phyloP scores from a whole-genome alignment of 2,888 invertebrate genomes.

The Ischnura elegans region DNA sequence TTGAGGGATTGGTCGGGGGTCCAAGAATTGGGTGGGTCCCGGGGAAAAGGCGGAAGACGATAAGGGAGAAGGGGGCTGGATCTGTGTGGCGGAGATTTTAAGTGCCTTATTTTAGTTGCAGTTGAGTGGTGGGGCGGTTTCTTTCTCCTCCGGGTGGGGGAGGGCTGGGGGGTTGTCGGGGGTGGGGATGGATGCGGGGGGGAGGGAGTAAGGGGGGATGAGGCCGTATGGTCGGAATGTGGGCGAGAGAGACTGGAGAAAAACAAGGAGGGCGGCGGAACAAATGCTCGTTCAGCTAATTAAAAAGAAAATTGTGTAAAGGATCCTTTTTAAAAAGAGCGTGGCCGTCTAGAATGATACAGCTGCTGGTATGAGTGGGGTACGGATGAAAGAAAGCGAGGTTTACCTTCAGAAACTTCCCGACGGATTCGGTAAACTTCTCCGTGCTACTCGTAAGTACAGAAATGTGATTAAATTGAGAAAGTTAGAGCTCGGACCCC shows the following conservation, averaged over 20 bases:
- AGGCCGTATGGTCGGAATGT: constrained; percentile 25
- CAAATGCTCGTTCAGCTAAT: constrained; percentile 66
- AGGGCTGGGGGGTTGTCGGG: neutral
- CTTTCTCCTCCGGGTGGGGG: neutral
- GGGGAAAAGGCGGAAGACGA: neutral
- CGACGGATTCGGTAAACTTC: neutral
- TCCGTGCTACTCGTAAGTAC: too few relatives aligned
- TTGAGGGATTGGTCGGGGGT: neutral
- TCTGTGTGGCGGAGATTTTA: constrained; percentile 55
- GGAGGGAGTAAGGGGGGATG: neutral
- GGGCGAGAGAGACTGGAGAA: neutral
- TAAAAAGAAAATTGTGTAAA: constrained; percentile 65
- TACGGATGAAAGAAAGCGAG: neutral
- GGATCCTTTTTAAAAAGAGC: neutral
- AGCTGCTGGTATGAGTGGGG: neutral
- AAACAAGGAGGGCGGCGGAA: constrained; percentile 37
- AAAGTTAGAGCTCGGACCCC: neutral
- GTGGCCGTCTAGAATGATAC: neutral
- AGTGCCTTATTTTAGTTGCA: constrained; percentile 63
- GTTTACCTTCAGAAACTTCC: neutral
- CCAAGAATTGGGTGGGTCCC: neutral
- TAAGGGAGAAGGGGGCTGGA: neutral
- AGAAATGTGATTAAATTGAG: neutral
- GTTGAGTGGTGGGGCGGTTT: constrained; percentile 9
- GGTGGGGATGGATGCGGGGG: neutral